Conservation (phyloP, 2,113 vertebrate genomes). For the Agapornis roseicollis region DNA sequence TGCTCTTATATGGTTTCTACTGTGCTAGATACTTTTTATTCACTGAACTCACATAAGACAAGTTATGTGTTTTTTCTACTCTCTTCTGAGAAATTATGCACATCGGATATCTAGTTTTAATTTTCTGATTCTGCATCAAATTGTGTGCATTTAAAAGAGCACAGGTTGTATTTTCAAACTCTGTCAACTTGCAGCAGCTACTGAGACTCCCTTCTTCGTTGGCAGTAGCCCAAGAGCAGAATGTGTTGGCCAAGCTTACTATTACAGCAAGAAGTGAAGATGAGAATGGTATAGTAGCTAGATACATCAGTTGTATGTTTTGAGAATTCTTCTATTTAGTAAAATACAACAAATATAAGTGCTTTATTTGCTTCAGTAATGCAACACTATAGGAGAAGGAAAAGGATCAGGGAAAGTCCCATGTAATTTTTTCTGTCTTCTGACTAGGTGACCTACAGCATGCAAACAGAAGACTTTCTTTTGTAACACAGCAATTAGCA, state of each 20-base stretch:
- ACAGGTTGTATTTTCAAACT: not conserved
- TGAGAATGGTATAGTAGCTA: not conserved
- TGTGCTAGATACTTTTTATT: not conserved
- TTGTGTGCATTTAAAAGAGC: not conserved
- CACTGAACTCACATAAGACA: not conserved
- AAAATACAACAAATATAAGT: not conserved
- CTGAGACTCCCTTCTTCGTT: not conserved
- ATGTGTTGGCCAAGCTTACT: not conserved
- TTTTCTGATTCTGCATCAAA: not conserved
- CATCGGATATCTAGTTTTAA: not conserved
- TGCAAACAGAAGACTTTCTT: not conserved
- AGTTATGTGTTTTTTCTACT: not conserved
- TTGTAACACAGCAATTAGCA: not conserved
- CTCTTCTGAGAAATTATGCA: not conserved
- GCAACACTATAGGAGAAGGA: not conserved
- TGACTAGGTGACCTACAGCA: not conserved
- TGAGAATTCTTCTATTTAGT: not conserved
- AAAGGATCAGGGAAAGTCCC: not conserved
- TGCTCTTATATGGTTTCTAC: not conserved
- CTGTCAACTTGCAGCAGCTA: not conserved
- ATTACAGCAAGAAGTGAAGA: not conserved
- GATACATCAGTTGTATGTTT: not conserved
- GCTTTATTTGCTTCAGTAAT: not conserved
- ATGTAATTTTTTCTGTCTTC: not conserved
- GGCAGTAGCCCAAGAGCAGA: not conserved